Evolutionary conservation across 1,140 invertebrate genomes (phyloP), one percentile per base, ranked within the genome.

Genomic region (Drosophila lowei): DNA sequence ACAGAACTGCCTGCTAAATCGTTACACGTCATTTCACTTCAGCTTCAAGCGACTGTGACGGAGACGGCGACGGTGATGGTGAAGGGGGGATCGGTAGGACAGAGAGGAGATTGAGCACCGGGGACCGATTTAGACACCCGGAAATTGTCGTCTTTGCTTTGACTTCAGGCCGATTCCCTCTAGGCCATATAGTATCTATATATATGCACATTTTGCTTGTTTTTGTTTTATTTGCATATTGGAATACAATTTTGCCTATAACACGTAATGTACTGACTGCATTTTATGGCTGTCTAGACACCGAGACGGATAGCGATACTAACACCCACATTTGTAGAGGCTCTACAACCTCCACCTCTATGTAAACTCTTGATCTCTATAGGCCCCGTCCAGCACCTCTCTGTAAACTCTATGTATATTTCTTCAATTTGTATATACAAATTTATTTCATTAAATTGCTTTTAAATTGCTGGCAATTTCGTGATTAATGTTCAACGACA

Each of bases 91-190:
- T 54, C 48, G 34, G 62, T n/a, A 43, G 38, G n/a, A 41, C 30
- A 16, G 41, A 16, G 41, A 9, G 9, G 8, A n/a, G 55, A 58
- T 34, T 63, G 48, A 58, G 61, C 48, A 59, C 75, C 34, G 34
- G 34, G 34, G 59, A 72, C 79, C 72, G 80, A 68, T 79, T 84
- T 85, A 85, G 80, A 84, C 60, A 84, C 80, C 80, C 80, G 80
- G 80, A 84, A 84, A 84, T 86, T 70, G 80, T 70, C 81, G 80
- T 77, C 81, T 56, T 72, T 28, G 38, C 50, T 57, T 64, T 42
- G 49, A 57, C 47, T 72, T 72, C 67, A 72, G 38, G 30, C 16
- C 13, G 15, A 52, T 42, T 13, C 18, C 38, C 28, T 42, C 53
- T 42, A 44, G 42, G 53, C 41, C 41, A 50, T 50, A 43, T 58